These are phyloP conservation scores for Naja naja DNA, from an alignment of 2,113 vertebrate genomes.

Conservation along the genomic window DNA sequence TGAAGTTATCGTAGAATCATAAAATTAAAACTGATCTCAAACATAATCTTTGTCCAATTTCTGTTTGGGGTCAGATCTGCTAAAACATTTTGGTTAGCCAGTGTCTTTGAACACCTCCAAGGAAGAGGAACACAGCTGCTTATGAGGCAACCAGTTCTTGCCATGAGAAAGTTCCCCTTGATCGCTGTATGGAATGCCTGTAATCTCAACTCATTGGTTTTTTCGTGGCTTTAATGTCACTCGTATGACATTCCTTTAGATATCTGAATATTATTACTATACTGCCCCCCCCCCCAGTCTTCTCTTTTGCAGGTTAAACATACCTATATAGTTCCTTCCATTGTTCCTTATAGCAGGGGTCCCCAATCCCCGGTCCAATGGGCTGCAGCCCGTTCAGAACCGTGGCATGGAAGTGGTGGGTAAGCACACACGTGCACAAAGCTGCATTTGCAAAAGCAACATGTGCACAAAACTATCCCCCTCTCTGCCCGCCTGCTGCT, in stretches of 20 bases:
- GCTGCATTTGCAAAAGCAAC: too few species aligned
- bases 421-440: too few species aligned
- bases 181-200: neutral
- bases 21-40: neutral
- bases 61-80: neutral
- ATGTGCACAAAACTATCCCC: too few species aligned
- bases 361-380: too few species aligned
- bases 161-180: neutral
- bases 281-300: neutral
- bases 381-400: too few species aligned
- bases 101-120: neutral
- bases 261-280: neutral
- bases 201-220: neutral
- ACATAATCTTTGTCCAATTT: neutral
- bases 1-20: neutral
- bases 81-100: neutral
- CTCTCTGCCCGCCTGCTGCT: too few species aligned
- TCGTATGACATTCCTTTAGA: neutral
- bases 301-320: neutral
- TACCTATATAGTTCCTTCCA: neutral
- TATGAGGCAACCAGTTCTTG: neutral
- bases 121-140: neutral
- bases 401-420: too few species aligned
- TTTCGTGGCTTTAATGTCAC: neutral
- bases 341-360: neutral